A percentile compares a stretch with the other conserved stretches of the same genome.
Evolutionary conservation across 2,113 vertebrate genomes (phyloP).

Genomic region (Furnarius figulus): DNA sequence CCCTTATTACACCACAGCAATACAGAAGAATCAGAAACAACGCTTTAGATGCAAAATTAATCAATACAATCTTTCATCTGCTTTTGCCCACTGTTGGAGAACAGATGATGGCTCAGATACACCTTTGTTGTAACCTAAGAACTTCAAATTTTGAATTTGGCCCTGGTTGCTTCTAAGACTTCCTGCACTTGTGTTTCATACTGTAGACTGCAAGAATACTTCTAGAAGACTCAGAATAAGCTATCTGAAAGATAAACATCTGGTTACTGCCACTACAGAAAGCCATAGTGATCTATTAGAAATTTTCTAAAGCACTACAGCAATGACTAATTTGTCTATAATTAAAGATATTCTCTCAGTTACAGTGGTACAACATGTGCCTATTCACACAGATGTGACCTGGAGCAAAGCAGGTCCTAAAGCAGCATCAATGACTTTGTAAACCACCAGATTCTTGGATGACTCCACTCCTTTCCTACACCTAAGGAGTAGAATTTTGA

Average conservation of each 20-base stretch:
- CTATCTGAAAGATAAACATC: background rate
- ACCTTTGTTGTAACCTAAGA: background rate
- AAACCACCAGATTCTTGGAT: background rate
- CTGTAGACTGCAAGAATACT: background rate
- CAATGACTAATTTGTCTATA: background rate
- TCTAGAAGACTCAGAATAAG: background rate
- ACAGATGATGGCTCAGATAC: background rate
- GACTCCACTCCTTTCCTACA: background rate
- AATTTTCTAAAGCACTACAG: background rate
- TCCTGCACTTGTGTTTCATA: background rate
- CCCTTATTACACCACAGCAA: background rate
- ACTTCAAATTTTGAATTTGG: background rate
- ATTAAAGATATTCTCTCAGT: background rate
- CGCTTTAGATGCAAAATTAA: background rate
- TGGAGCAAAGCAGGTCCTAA: background rate
- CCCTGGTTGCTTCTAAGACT: background rate
- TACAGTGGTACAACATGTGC: accelerated
- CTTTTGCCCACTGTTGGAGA: background rate
- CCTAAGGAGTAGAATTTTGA: background rate
- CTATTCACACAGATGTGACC: background rate
- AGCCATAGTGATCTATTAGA: background rate
- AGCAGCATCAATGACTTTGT: background rate
- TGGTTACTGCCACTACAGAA: background rate
- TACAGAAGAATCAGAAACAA: background rate
- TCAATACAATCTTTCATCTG: background rate